Evolutionary conservation across 2,888 invertebrate species (phyloP).

Genomic region (Ethmia dodecea): DNA sequence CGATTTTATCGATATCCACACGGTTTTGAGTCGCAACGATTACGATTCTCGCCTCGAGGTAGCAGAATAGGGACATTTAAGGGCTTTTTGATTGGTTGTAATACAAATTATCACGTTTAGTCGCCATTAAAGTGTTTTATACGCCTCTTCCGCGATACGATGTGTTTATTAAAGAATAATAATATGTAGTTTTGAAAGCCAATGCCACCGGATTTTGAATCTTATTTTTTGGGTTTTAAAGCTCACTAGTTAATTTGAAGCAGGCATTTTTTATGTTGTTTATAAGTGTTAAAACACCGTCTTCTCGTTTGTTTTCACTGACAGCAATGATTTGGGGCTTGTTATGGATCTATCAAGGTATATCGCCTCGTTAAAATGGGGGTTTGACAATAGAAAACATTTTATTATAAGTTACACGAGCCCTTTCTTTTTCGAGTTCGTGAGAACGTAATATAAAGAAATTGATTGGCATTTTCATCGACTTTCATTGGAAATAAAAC

Average conservation of each 20-base stretch:
- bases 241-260: neutral
- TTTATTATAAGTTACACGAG: conserved; percentile 22
- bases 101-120: conserved; percentile 20
- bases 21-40: conserved; percentile 17
- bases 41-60: conserved; percentile 10
- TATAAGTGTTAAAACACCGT: too few species aligned
- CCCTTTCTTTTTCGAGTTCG: too few species aligned
- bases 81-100: conserved; percentile 22
- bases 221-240: neutral
- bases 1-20: conserved; percentile 16
- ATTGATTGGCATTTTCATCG: too few species aligned
- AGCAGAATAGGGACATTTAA: conserved; percentile 16
- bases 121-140: conserved; percentile 16
- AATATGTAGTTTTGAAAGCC: neutral
- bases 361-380: conserved; percentile 20
- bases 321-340: conserved; percentile 20
- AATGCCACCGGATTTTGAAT: neutral
- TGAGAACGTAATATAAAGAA: too few species aligned
- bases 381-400: conserved; percentile 25
- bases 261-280: too few species aligned
- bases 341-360: conserved; percentile 24
- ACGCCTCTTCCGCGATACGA: conserved; percentile 14
- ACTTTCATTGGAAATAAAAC: too few species aligned
- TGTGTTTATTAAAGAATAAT: conserved; percentile 1
- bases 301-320: neutral